phyloP scores from a whole-genome alignment of 2,113 vertebrate genomes.

The Apodemus sylvaticus region DNA sequence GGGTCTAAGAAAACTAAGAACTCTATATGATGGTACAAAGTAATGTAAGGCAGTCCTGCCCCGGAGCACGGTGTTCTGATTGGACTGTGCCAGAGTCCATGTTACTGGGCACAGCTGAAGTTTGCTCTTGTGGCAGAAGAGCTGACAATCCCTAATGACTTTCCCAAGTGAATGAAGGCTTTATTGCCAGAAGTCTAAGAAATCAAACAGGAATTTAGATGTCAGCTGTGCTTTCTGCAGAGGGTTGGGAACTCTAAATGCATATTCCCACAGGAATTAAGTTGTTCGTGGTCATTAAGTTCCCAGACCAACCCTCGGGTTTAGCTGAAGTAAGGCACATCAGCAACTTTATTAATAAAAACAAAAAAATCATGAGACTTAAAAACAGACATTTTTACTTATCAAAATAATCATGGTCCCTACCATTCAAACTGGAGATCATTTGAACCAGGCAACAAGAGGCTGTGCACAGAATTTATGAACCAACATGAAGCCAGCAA shows the following conservation, averaged over 20 bases:
- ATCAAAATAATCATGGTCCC: conserved; percentile 35
- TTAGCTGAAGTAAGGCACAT: conserved; percentile 42
- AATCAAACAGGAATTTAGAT: conserved; percentile 32
- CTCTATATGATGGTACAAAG: neutral
- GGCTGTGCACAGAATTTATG: neutral
- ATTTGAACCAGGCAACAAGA: neutral
- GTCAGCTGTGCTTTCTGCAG: neutral
- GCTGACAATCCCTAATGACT: neutral
- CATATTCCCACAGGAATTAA: conserved; percentile 53
- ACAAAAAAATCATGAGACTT: neutral
- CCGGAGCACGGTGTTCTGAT: neutral
- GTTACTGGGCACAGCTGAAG: too few relatives aligned
- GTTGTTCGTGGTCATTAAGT: conserved; percentile 30
- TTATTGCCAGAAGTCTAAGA: conserved; percentile 5
- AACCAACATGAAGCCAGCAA: conserved; percentile 22
- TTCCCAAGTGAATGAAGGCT: conserved; percentile 24
- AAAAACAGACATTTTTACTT: conserved; percentile 34
- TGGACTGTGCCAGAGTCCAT: neutral
- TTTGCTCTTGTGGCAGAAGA: too few relatives aligned
- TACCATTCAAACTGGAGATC: neutral
- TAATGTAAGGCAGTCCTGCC: neutral
- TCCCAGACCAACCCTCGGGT: conserved; percentile 10
- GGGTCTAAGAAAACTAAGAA: neutral
- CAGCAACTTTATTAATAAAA: conserved; percentile 47
- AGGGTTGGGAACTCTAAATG: conserved; percentile 6